Percentiles rank a stretch among this genome's conserved stretches.
Conservation (phyloP, 2,888 invertebrate species). For the Cheilosia vernalis region DNA sequence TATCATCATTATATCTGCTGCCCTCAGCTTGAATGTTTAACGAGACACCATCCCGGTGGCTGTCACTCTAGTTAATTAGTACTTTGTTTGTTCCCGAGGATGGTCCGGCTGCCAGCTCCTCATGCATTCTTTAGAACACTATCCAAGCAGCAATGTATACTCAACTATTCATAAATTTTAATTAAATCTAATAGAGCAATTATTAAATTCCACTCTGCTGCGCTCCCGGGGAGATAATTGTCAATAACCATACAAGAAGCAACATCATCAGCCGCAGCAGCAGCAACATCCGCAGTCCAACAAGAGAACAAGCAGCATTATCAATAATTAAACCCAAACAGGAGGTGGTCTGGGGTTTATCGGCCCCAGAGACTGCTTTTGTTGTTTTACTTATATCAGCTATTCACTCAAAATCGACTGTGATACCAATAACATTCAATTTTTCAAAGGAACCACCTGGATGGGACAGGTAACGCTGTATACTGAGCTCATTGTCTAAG, state of each 20-base stretch:
- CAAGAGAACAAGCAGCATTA: not conserved
- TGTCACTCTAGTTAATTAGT: too few relatives aligned
- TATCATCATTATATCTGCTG: too few relatives aligned
- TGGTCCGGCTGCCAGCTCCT: too few relatives aligned
- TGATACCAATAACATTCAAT: conserved; percentile 28
- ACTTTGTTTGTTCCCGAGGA: too few relatives aligned
- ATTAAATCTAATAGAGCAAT: conserved; percentile 8
- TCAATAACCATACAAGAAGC: conserved; percentile 2
- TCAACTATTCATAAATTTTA: conserved; percentile 1
- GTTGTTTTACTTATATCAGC: conserved; percentile 27
- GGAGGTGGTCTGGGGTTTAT: not conserved
- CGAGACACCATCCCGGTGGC: too few relatives aligned
- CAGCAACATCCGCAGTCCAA: not conserved
- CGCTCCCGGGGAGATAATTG: conserved; percentile 1
- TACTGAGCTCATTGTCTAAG: not conserved
- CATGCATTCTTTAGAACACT: too few relatives aligned
- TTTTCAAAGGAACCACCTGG: not conserved
- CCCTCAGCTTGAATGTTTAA: too few relatives aligned
- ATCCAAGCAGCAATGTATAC: too few relatives aligned
- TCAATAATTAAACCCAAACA: conserved; percentile 23
- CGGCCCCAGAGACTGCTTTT: conserved; percentile 5
- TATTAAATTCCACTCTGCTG: conserved; percentile 8
- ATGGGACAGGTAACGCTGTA: not conserved
- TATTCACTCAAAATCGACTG: conserved; percentile 52
- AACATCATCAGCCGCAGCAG: not conserved